Evolutionary conservation across 2,888 invertebrate genomes (phyloP).

Genomic region (Drosophila anceps): DNA sequence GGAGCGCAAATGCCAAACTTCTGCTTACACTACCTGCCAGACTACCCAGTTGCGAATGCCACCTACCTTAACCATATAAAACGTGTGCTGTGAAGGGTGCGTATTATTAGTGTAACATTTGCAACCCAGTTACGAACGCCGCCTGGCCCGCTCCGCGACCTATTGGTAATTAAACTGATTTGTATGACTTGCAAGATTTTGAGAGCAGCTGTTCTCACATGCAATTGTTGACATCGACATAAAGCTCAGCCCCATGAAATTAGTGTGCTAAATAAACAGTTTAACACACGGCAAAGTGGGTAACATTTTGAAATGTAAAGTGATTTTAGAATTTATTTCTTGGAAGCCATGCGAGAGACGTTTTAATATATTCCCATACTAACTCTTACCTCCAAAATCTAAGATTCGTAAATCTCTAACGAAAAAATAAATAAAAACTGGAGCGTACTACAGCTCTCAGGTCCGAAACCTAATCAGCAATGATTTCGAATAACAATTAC

Average conservation of each 20-base stretch:
- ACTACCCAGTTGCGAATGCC: slow-evolving; percentile 17
- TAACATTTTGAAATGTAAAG: slow-evolving; percentile 13
- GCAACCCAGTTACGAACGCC: slow-evolving; percentile 27
- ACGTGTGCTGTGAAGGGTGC: slow-evolving; percentile 51
- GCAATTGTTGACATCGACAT: slow-evolving; percentile 1
- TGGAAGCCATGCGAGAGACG: slow-evolving; percentile 2
- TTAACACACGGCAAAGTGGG: background rate
- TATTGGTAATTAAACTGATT: slow-evolving; percentile 58
- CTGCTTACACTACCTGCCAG: slow-evolving; percentile 3
- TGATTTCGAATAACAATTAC: background rate
- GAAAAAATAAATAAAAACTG: no score
- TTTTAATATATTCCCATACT: no score
- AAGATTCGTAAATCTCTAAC: no score
- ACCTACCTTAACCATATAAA: slow-evolving; percentile 71
- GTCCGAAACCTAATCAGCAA: background rate
- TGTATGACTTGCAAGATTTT: slow-evolving; percentile 30
- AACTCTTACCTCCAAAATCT: no score
- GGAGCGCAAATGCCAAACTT: background rate
- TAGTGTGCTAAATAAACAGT: background rate
- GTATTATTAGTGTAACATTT: slow-evolving; percentile 51
- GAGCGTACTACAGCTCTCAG: no score
- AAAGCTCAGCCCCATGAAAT: background rate
- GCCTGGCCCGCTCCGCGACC: slow-evolving; percentile 17
- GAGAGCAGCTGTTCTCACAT: slow-evolving; percentile 2
- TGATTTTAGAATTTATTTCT: slow-evolving; percentile 16